phyloP scores from a whole-genome alignment of 2,888 invertebrate genomes.

The Anagyrus pseudococci region DNA sequence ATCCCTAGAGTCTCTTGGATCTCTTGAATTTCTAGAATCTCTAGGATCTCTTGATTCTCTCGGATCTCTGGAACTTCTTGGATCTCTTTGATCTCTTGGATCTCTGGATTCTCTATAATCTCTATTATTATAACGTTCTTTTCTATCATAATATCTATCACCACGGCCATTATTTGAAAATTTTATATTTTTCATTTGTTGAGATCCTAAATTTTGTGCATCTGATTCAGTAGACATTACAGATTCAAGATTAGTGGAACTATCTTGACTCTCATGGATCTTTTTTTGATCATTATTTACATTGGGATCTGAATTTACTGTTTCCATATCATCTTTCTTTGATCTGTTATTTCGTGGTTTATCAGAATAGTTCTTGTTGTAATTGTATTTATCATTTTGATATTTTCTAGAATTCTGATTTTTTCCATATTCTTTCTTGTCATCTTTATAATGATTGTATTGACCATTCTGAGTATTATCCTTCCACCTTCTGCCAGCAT shows the following conservation, averaged over 20 bases:
- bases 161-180: constrained; percentile 35
- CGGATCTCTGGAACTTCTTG: no score
- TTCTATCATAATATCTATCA: constrained; percentile 30
- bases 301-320: constrained; percentile 8
- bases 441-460: constrained; percentile 34
- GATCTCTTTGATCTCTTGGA: neutral
- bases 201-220: constrained; percentile 18
- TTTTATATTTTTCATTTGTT: constrained; percentile 33
- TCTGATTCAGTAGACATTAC: constrained; percentile 22
- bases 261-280: constrained; percentile 24
- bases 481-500: constrained; percentile 35
- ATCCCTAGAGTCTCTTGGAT: no score
- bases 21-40: no score
- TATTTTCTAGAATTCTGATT: constrained; percentile 44
- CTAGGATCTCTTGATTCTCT: no score
- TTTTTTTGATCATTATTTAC: constrained; percentile 25
- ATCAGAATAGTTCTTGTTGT: constrained; percentile 36
- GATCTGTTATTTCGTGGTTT: constrained; percentile 24
- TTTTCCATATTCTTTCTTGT: constrained; percentile 41
- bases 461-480: constrained; percentile 40
- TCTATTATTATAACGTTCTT: neutral
- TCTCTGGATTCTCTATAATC: constrained; percentile 37
- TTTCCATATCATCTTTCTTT: constrained; percentile 25
- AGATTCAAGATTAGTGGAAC: constrained; percentile 7
- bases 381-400: constrained; percentile 44